Conservation (phyloP, 2,888 invertebrate species). For the Tipula confusa region DNA sequence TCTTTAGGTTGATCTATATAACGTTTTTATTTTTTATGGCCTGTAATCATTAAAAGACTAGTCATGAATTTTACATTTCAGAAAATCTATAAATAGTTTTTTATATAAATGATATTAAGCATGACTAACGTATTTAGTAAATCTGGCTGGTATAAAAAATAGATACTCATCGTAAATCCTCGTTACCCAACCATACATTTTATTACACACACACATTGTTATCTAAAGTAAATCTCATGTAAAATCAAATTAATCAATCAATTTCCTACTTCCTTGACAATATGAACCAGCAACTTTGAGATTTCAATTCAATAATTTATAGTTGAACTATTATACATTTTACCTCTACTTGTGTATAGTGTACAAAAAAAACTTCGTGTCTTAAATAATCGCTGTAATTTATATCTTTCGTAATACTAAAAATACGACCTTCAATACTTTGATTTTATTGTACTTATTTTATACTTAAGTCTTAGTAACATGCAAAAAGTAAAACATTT, state of each 20-base stretch:
- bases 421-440: not conserved
- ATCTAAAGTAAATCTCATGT: not conserved
- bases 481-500: not conserved
- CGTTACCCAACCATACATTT: not conserved
- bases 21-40: too few species aligned
- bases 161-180: not conserved
- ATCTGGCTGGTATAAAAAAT: not conserved
- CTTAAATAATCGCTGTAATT: not conserved
- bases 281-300: not conserved
- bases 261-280: slow-evolving; percentile 3
- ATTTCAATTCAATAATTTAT: not conserved
- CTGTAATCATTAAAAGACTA: too few species aligned
- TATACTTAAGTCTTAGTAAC: not conserved
- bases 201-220: not conserved
- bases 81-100: too few species aligned
- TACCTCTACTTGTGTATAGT: not conserved
- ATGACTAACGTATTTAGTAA: too few species aligned
- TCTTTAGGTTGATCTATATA: too few species aligned
- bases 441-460: not conserved
- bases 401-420: not conserved
- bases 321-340: not conserved
- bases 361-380: not conserved
- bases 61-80: too few species aligned
- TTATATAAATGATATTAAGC: too few species aligned
- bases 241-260: not conserved